Base-by-base conservation (phyloP, 2,113 vertebrate species). In the Pitta sordida region DNA sequence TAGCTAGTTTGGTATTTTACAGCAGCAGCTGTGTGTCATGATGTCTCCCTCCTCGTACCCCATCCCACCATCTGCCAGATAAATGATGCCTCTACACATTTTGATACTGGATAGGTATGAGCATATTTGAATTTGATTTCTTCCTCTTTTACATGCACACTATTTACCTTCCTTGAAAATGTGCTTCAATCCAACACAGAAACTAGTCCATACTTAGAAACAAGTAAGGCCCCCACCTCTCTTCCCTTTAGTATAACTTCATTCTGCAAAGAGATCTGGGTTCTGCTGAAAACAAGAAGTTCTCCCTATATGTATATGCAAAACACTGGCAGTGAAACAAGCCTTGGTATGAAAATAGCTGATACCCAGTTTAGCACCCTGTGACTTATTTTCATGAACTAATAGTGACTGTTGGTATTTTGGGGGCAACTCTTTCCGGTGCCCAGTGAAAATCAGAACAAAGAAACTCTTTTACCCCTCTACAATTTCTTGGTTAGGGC, bases 1-100 rank as follows among this genome's bases (percentile, higher is more conserved):
- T 17, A 70, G 32, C 43, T 48, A 16, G 26, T 51, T 43, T 56
- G 30, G 11, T 22, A 49, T 51, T 69, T 44, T 49, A 73, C 59
- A 49, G 51, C 32, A 59, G 43, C 51, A 26, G 15, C 63, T 74
- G 41, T 4, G 39, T 59, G 41, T 41, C 21, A 8, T 36, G 12
- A n/a, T 62, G 21, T 41, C 64, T 69, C 55, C 1, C 0, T 5
- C 10, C 13, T 20, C 39, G 36, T 16, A 4, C 10, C 30, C 27
- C 36, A 19, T 2, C 6, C 19, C 6, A 10, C 7, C 15, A 23
- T 24, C 34, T 59, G 32, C 32, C 60, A 76, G 32, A 55, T 17
- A 70, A 75, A 73, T 60, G 30, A 44, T 23, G 6, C 21, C 19
- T 67, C 83, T 56, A 60, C 24, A 39, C 9, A 3, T 41, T 48